These are phyloP conservation scores for Ethmia dodecea DNA, from an alignment of 2,888 invertebrate genomes.

Conservation along the genomic window DNA sequence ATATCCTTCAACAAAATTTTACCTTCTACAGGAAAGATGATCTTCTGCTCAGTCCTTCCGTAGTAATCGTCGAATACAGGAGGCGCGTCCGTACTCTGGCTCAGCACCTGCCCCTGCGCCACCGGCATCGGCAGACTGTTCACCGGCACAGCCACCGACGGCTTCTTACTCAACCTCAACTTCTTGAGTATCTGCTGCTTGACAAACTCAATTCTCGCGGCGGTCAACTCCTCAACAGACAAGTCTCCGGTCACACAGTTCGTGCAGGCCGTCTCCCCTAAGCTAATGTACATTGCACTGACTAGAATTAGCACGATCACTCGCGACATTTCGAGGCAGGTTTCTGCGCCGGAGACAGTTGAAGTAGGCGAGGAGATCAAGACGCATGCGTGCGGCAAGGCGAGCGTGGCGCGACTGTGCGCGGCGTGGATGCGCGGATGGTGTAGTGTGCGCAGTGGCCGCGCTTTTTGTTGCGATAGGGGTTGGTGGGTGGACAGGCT, in stretches of 20 bases:
- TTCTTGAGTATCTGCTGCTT: slow-evolving; percentile 91
- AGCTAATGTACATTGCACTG: slow-evolving; percentile 29
- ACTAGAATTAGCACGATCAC: slow-evolving; percentile 51
- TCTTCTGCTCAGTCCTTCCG: slow-evolving; percentile 89
- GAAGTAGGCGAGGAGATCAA: slow-evolving; percentile 51
- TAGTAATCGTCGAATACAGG: slow-evolving; percentile 86
- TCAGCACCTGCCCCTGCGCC: slow-evolving; percentile 82
- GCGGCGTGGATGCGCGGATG: slow-evolving; percentile 14
- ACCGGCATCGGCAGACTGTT: slow-evolving; percentile 85
- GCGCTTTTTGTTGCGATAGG: neutral
- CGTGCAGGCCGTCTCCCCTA: slow-evolving; percentile 50
- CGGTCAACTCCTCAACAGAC: slow-evolving; percentile 77
- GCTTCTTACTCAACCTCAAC: slow-evolving; percentile 85
- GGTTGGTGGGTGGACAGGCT: too few species aligned
- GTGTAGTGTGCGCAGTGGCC: neutral
- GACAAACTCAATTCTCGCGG: slow-evolving; percentile 86
- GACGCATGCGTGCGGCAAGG: slow-evolving; percentile 54
- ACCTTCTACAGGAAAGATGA: slow-evolving; percentile 90
- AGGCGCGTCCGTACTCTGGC: slow-evolving; percentile 75
- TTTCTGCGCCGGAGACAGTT: slow-evolving; percentile 54
- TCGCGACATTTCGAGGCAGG: slow-evolving; percentile 37
- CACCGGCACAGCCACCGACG: slow-evolving; percentile 79
- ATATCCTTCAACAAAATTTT: too few species aligned
- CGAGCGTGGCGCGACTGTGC: slow-evolving; percentile 46
- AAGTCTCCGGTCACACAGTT: slow-evolving; percentile 66